These are phyloP conservation scores for Tribolium castaneum DNA, from an alignment of 1,140 invertebrate genomes.

Conservation along the genomic window DNA sequence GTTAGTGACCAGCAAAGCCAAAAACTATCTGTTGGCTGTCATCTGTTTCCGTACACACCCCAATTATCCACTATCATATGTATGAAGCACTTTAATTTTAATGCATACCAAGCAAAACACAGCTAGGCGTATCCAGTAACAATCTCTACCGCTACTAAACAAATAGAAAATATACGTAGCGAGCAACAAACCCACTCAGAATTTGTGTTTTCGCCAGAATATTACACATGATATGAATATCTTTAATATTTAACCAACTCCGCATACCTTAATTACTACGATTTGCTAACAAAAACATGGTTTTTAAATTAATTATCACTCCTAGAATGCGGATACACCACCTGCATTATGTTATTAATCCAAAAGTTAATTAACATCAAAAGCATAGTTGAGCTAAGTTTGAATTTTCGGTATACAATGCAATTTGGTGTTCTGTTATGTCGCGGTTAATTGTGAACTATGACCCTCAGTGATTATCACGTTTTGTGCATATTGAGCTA, in stretches of 20 bases:
- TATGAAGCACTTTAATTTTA: not conserved
- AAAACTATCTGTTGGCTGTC: not conserved
- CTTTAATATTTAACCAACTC: not conserved
- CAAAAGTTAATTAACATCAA: not conserved
- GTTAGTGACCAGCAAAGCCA: too few relatives aligned
- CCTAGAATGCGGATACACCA: not conserved
- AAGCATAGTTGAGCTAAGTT: not conserved
- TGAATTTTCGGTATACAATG: not conserved
- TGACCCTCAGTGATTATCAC: not conserved
- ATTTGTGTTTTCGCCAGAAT: not conserved
- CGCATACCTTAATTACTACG: not conserved
- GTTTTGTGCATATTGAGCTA: not conserved
- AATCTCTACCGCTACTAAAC: not conserved
- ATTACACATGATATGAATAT: not conserved
- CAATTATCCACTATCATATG: too few relatives aligned
- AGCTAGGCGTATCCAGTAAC: not conserved
- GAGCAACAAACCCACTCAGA: not conserved
- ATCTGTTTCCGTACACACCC: too few relatives aligned
- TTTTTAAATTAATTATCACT: not conserved
- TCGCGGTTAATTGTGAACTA: constrained; percentile 13
- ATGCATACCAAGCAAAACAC: not conserved
- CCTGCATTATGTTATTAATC: not conserved
- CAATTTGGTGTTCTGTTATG: not conserved
- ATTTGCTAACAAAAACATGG: not conserved
- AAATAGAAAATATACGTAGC: not conserved